Evolutionary conservation across 2,113 vertebrate genomes (phyloP).

Genomic region (Onychorhynchus coronatus): DNA sequence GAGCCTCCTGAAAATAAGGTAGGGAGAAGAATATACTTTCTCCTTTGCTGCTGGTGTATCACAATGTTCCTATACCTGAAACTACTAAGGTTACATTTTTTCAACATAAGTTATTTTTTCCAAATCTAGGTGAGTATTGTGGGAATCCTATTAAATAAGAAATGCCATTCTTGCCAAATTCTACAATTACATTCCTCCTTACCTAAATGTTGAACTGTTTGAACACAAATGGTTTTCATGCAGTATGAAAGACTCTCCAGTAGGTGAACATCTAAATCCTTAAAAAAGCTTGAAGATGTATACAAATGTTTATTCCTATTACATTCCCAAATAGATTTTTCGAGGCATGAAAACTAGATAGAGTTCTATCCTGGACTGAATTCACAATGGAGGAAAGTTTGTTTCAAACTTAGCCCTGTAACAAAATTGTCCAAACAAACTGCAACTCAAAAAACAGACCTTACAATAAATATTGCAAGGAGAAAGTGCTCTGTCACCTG

Average conservation of each 20-base stretch:
- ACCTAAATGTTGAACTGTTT: background rate
- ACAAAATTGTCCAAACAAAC: background rate
- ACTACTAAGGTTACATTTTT: background rate
- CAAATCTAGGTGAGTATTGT: background rate
- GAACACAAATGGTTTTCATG: background rate
- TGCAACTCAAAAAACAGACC: background rate
- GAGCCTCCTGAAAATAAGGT: conserved; percentile 33
- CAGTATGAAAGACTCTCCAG: background rate
- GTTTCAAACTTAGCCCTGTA: background rate
- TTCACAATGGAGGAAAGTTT: background rate
- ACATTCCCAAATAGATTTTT: background rate
- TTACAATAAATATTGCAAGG: background rate
- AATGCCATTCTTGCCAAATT: background rate
- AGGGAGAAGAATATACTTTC: background rate
- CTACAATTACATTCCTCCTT: background rate
- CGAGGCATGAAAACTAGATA: background rate
- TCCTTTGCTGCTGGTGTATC: background rate
- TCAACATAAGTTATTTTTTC: background rate
- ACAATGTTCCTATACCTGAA: background rate
- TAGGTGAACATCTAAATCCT: background rate
- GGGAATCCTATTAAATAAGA: background rate
- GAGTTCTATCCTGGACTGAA: background rate
- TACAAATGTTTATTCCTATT: background rate
- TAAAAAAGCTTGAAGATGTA: background rate
- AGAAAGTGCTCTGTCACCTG: background rate